A percentile compares a stretch with the other conserved stretches of the same genome.
These are phyloP conservation scores for Erebia ligea DNA, from an alignment of 2,888 invertebrate genomes.

Conservation along the genomic window DNA sequence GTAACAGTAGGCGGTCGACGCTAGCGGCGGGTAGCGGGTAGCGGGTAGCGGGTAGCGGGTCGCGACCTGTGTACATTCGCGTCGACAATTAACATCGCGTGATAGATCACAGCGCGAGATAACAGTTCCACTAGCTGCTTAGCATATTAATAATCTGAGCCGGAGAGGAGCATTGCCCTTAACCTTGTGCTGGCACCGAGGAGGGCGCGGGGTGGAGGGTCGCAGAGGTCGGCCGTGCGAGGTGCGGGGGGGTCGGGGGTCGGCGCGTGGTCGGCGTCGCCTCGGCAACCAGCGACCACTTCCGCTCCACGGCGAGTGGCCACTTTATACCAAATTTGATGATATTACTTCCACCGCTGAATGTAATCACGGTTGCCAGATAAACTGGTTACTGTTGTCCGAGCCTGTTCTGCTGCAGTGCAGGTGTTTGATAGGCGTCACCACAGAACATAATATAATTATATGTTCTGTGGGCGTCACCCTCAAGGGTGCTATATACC, in stretches of 20 bases:
- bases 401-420: too few species aligned
- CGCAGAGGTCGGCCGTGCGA: background rate
- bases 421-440: too few species aligned
- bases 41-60: background rate
- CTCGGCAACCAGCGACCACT: slow-evolving; percentile 54
- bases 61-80: background rate
- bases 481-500: too few species aligned
- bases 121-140: slow-evolving; percentile 25
- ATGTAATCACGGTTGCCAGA: background rate
- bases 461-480: too few species aligned
- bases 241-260: slow-evolving; percentile 29
- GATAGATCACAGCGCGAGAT: slow-evolving; percentile 28
- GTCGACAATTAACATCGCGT: slow-evolving; percentile 29
- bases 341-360: background rate
- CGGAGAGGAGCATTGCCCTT: slow-evolving; percentile 56
- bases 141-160: slow-evolving; percentile 22
- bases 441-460: too few species aligned
- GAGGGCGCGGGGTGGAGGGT: background rate
- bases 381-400: background rate
- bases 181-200: slow-evolving; percentile 55
- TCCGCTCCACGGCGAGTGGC: slow-evolving; percentile 47
- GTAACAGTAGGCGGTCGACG: background rate
- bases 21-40: too few species aligned
- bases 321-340: slow-evolving; percentile 1
- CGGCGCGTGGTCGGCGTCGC: slow-evolving; percentile 41